Evolutionary conservation across 2,888 invertebrate species (phyloP).

Genomic region (Netelia fuscicornis): DNA sequence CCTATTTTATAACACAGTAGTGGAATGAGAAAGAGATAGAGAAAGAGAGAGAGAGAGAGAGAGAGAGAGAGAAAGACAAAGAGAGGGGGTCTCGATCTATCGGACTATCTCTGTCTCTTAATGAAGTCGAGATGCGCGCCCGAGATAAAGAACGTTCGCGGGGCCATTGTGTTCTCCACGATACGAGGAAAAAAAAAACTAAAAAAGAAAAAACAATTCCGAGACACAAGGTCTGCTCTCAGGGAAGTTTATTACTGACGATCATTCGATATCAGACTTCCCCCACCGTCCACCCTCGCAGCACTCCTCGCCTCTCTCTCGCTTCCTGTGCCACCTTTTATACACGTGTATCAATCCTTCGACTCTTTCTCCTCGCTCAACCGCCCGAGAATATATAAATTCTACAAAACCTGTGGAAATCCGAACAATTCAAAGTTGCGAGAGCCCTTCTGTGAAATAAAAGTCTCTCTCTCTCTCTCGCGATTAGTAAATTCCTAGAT

Average conservation of each 20-base stretch:
- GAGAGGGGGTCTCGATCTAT: neutral
- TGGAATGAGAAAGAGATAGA: conserved; percentile 12
- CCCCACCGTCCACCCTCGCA: conserved; percentile 8
- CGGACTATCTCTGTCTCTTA: conserved; percentile 54
- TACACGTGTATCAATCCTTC: neutral
- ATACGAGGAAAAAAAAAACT: conserved; percentile 51
- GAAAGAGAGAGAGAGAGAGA: neutral
- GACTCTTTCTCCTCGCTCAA: neutral
- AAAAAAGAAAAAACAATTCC: conserved; percentile 18
- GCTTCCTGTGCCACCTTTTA: neutral
- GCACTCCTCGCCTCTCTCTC: neutral
- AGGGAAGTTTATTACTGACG: conserved; percentile 69
- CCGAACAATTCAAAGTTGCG: conserved; percentile 38
- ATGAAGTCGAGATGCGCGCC: conserved; percentile 67
- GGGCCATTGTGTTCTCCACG: conserved; percentile 65
- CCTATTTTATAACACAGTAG: conserved; percentile 20
- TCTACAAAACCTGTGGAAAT: conserved; percentile 31
- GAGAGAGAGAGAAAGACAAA: neutral
- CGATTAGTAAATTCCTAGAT: conserved; percentile 39
- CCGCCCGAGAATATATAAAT: conserved; percentile 42
- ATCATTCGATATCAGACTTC: conserved; percentile 65
- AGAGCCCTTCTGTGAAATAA: conserved; percentile 21
- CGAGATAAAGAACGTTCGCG: conserved; percentile 59
- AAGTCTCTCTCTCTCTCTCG: neutral
- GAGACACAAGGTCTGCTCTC: conserved; percentile 67